A percentile compares a stretch with the other conserved stretches of the same genome.
Evolutionary conservation across 2,797 vertebrate genomes (phyloP).

Genomic region (Sphaeramia orbicularis): DNA sequence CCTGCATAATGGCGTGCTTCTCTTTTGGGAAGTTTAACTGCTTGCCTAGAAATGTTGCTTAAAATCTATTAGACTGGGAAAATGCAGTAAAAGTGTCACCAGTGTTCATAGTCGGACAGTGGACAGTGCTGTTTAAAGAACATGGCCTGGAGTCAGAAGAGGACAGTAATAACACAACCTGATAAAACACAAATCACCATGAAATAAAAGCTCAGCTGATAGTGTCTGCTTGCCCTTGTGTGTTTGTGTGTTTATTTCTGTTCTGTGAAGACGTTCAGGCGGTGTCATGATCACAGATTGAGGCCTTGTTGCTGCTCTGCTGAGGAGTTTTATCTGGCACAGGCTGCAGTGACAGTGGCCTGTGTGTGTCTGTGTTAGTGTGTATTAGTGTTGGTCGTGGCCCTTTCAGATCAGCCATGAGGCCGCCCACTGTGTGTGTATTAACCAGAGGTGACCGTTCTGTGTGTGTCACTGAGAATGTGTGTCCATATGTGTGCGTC

Average conservation of each 20-base stretch:
- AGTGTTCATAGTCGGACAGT: neutral
- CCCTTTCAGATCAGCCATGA: slow-evolving; percentile 70
- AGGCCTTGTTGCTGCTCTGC: too few relatives aligned
- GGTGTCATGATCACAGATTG: too few relatives aligned
- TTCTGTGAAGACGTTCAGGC: too few relatives aligned
- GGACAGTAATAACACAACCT: slow-evolving; percentile 32
- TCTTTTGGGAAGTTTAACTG: too few relatives aligned
- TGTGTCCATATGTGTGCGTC: slow-evolving; percentile 29
- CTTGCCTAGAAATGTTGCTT: too few relatives aligned
- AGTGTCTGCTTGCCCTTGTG: slow-evolving; percentile 13
- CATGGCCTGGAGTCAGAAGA: slow-evolving; percentile 56
- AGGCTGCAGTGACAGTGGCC: slow-evolving; percentile 44
- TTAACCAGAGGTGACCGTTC: slow-evolving; percentile 64
- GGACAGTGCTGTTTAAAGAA: slow-evolving; percentile 16
- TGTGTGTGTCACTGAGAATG: slow-evolving; percentile 25
- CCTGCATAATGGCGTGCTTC: too few relatives aligned
- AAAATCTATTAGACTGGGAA: too few relatives aligned
- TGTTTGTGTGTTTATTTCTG: slow-evolving; percentile 22
- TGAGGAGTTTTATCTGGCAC: too few relatives aligned
- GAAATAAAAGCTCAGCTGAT: slow-evolving; percentile 41
- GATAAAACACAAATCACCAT: slow-evolving; percentile 51
- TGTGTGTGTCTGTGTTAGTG: slow-evolving; percentile 52
- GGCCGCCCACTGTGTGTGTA: slow-evolving; percentile 60
- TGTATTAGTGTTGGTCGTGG: too few relatives aligned
- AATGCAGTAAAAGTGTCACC: too few relatives aligned